Conservation (phyloP, 1,140 invertebrate species). For the Formica selysi region DNA sequence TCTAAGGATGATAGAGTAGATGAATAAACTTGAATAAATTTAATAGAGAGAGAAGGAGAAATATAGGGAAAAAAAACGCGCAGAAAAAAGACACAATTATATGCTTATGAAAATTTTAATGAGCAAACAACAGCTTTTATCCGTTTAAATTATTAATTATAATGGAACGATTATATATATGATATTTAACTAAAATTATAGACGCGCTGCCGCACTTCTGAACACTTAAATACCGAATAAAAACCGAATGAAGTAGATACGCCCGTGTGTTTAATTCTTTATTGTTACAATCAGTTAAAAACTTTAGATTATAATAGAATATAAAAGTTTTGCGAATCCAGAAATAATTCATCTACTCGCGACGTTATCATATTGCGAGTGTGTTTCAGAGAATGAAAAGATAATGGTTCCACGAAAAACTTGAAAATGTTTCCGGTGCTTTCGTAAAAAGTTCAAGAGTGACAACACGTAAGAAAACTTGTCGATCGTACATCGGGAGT, state of each 20-base stretch:
- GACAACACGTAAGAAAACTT: slow-evolving; percentile 29
- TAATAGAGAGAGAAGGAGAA: slow-evolving; percentile 1
- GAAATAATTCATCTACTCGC: slow-evolving; percentile 12
- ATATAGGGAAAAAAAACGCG: neutral
- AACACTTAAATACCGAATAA: neutral
- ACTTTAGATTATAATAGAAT: slow-evolving; percentile 30
- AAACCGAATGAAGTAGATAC: neutral
- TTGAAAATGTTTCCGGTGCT: slow-evolving; percentile 17
- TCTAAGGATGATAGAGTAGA: slow-evolving; percentile 3
- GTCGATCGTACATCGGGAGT: neutral
- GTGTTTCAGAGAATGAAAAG: slow-evolving; percentile 10
- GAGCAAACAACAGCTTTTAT: neutral
- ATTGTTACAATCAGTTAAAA: slow-evolving; percentile 23
- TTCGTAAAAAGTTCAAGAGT: slow-evolving; percentile 25
- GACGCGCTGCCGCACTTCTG: neutral
- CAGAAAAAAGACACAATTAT: neutral
- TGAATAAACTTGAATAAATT: slow-evolving; percentile 38
- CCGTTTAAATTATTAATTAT: neutral
- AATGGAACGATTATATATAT: slow-evolving; percentile 2
- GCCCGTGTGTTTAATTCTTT: neutral
- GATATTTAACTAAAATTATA: slow-evolving; percentile 10
- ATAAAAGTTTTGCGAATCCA: neutral
- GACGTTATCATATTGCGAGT: slow-evolving; percentile 32
- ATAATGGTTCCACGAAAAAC: slow-evolving; percentile 29
- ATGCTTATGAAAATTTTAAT: neutral